Conservation (phyloP, 2,113 vertebrate genomes). For the Chamaea fasciata region DNA sequence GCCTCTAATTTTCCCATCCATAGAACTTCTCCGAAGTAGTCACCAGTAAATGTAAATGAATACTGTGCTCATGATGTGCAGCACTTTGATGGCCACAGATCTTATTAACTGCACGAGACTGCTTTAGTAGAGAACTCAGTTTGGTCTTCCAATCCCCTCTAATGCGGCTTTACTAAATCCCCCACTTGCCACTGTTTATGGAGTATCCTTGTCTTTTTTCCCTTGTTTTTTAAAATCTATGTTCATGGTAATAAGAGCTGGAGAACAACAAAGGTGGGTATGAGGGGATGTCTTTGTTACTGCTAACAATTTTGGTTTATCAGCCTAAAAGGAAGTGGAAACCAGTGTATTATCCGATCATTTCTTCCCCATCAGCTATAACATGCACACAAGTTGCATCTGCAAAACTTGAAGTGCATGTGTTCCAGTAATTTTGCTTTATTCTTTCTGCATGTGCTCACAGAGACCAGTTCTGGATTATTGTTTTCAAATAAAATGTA, state of each 20-base stretch:
- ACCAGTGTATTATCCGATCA: background rate
- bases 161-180: background rate
- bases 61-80: fast-evolving
- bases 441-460: background rate
- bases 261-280: background rate
- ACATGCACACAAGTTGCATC: background rate
- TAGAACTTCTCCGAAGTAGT: background rate
- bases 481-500: background rate
- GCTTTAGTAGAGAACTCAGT: background rate
- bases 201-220: background rate
- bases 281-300: background rate
- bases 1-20: background rate
- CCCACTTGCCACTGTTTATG: background rate
- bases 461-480: background rate
- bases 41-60: background rate
- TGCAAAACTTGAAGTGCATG: background rate
- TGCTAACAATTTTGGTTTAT: background rate
- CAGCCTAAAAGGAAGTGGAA: background rate
- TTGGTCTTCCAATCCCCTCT: background rate
- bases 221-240: background rate
- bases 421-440: background rate
- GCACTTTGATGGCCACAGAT: background rate
- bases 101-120: background rate
- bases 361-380: background rate
- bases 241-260: background rate